A percentile compares a stretch with the other conserved stretches of the same genome.
Evolutionary conservation across 2,113 vertebrate genomes (phyloP).

Genomic region (Psittacara wagleri): DNA sequence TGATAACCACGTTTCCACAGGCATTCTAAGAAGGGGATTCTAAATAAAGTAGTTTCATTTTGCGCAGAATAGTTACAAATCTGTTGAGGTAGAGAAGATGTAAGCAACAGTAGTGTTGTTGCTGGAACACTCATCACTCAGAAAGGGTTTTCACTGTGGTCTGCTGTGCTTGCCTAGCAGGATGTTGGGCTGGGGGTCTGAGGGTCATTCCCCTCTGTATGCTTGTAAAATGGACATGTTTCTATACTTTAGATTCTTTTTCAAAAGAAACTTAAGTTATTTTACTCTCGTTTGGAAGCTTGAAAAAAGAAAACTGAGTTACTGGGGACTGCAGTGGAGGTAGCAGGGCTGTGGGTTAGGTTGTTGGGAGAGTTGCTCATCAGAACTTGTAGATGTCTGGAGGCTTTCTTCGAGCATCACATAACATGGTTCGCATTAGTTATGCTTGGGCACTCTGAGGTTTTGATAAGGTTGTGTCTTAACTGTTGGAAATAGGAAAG

Average conservation of each 20-base stretch:
- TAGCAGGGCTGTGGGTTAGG: background rate
- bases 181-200: background rate
- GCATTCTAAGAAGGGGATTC: background rate
- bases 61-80: background rate
- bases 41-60: background rate
- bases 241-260: background rate
- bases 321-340: background rate
- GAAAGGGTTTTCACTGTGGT: background rate
- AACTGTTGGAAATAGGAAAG: background rate
- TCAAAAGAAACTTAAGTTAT: background rate
- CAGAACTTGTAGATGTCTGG: background rate
- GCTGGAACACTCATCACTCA: background rate
- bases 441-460: background rate
- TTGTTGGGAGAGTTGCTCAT: background rate
- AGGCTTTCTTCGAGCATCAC: background rate
- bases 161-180: background rate
- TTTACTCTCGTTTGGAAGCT: background rate
- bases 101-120: background rate
- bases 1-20: background rate
- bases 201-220: background rate
- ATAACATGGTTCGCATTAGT: background rate
- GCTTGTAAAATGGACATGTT: background rate
- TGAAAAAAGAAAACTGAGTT: background rate
- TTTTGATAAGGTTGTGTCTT: background rate
- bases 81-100: background rate